Evolutionary conservation across 2,797 vertebrate genomes (phyloP).

Genomic region (Scolopax bukidnonensis): DNA sequence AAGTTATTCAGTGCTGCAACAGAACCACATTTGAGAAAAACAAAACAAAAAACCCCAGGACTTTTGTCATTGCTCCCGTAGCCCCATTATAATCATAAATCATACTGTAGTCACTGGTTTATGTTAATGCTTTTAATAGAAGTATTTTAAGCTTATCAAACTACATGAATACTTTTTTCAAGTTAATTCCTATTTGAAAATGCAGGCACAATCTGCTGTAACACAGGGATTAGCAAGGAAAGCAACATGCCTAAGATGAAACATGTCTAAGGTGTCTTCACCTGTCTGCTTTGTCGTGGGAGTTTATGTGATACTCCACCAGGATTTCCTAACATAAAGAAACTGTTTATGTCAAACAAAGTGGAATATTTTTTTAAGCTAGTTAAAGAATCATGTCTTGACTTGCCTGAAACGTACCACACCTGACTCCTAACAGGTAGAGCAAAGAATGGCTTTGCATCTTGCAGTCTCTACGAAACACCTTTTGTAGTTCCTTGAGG

Average conservation of each 20-base stretch:
- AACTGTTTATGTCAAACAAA: conserved; percentile 54
- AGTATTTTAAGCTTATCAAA: not conserved
- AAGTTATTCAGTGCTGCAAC: not conserved
- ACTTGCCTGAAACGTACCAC: conserved; percentile 50
- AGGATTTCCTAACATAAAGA: conserved; percentile 69
- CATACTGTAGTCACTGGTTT: not conserved
- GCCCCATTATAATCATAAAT: not conserved
- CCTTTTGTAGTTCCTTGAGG: not conserved
- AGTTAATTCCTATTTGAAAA: not conserved
- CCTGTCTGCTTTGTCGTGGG: conserved; percentile 43
- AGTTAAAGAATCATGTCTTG: conserved; percentile 21
- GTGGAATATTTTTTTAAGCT: conserved; percentile 34
- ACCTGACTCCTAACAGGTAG: conserved; percentile 40
- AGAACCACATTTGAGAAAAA: not conserved
- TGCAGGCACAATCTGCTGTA: not conserved
- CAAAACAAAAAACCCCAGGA: not conserved
- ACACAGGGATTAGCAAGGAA: not conserved
- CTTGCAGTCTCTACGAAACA: not conserved
- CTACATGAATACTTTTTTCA: not conserved
- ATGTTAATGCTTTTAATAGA: not conserved
- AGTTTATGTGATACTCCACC: conserved; percentile 66
- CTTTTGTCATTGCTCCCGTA: not conserved
- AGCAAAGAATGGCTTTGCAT: not conserved
- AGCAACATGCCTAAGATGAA: not conserved
- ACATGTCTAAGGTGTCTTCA: conserved; percentile 21